Evolutionary conservation across 2,113 vertebrate genomes (phyloP), one percentile per base, ranked within the genome.

Genomic region (Lophura nycthemera): DNA sequence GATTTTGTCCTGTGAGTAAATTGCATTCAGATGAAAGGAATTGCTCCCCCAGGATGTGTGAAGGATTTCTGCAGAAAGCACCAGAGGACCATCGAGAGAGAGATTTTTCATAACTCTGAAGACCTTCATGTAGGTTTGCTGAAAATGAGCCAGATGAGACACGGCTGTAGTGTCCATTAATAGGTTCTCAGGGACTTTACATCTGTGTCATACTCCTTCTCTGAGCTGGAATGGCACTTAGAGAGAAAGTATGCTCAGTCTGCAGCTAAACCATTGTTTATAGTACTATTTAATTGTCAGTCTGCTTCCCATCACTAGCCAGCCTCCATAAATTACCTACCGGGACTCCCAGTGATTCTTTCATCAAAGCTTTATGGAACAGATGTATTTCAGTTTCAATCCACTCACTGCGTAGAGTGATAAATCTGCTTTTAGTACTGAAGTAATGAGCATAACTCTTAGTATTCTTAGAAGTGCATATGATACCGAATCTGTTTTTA

Each of bases 1-100:
- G 63, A 73, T 95, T 89, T 89, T 29, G 8, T 67, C 73, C 90
- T 71, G 56, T 83, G 67, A 92, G 76, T 90, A 92, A 94, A 92
- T 83, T 85, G 52, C 79, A 25, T 60, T 88, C 6, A 2, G 27
- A 40, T 72, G 74, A 91, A 92, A 91, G 54, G 82, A 89, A 83
- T 76, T 89, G 40, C 34, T 87, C 88, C 91, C 84, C 9, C 30
- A 76, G 75, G 63, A 52, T 54, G 20, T 4, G 34, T 73, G 82
- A 87, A 85, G 27, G n/a, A 89, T 91, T 94, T 83, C 50, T 84
- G 42, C 29, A 14, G 65, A 72, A 86, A 60, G 21, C 30, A 73
- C 48, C 24, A 38, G 69, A 70, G 75, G 43, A 59, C 60, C 3
- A 0, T 17, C 36, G 56, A 91, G 85, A 71, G 11, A 70, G n/a